Percentiles rank a stretch among this genome's conserved stretches.
These are phyloP conservation scores for Lordiphosa clarofinis DNA, from an alignment of 1,140 invertebrate species.

Conservation along the genomic window DNA sequence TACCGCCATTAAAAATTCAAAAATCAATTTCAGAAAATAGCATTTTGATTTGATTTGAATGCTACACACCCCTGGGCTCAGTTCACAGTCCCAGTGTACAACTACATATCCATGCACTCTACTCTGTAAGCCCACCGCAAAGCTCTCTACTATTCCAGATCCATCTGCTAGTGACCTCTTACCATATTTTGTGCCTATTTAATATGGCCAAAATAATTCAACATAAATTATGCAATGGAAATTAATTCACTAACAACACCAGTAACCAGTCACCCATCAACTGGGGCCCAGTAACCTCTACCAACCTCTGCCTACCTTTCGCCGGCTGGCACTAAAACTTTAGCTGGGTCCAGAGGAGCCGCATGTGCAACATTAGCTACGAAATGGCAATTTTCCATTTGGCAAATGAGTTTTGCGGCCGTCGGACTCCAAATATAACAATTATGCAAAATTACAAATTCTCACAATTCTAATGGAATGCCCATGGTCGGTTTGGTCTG, in stretches of 20 bases:
- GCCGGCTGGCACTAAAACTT: constrained; percentile 59
- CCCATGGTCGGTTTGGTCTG: constrained; percentile 9
- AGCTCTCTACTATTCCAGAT: constrained; percentile 9
- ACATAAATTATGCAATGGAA: constrained; percentile 78
- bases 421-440: constrained; percentile 76
- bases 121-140: constrained; percentile 31
- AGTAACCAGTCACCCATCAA: constrained; percentile 27
- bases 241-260: constrained; percentile 78
- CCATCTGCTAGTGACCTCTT: constrained; percentile 5
- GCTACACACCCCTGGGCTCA: constrained; percentile 52
- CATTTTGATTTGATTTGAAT: constrained; percentile 77
- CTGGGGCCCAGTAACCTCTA: constrained; percentile 6
- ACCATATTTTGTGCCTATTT: constrained; percentile 30
- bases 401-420: constrained; percentile 79
- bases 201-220: constrained; percentile 70
- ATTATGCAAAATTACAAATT: constrained; percentile 80
- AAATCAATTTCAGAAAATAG: constrained; percentile 76
- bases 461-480: constrained; percentile 79
- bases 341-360: constrained; percentile 27
- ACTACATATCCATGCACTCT: constrained; percentile 17
- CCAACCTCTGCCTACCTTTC: constrained; percentile 13
- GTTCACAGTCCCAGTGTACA: constrained; percentile 9
- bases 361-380: constrained; percentile 75
- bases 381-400: constrained; percentile 79
- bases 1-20: constrained; percentile 66